Evolutionary conservation across 1,140 invertebrate species (phyloP).

Genomic region (Lepidurus couesii): DNA sequence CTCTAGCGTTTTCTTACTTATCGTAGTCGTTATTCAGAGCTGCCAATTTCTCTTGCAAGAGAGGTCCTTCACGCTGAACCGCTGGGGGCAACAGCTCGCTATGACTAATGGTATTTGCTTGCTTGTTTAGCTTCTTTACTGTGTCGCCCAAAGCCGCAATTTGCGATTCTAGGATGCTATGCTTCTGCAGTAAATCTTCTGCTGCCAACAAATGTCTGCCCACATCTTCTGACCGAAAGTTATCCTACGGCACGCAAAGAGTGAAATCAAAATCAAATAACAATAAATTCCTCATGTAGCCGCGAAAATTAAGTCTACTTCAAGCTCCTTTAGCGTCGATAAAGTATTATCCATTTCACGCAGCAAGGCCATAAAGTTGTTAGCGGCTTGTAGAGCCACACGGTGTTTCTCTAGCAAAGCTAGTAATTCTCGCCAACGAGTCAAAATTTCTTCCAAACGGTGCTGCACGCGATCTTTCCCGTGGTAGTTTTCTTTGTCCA

Average conservation of each 20-base stretch:
- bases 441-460: slow-evolving; percentile 78
- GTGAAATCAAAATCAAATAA: slow-evolving; percentile 32
- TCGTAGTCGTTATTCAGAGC: slow-evolving; percentile 65
- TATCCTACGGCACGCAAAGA: slow-evolving; percentile 49
- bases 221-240: slow-evolving; percentile 79
- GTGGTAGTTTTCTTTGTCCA: slow-evolving; percentile 87
- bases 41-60: slow-evolving; percentile 62
- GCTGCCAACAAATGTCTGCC: slow-evolving; percentile 87
- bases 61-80: slow-evolving; percentile 55
- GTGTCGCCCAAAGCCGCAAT: slow-evolving; percentile 73
- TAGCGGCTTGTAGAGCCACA: slow-evolving; percentile 65
- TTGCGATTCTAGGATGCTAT: slow-evolving; percentile 84
- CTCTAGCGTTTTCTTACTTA: slow-evolving; percentile 46
- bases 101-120: slow-evolving; percentile 46
- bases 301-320: slow-evolving; percentile 48
- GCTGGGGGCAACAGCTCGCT: slow-evolving; percentile 47
- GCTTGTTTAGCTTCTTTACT: slow-evolving; percentile 66
- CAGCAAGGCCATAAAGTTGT: slow-evolving; percentile 73
- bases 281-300: slow-evolving; percentile 16
- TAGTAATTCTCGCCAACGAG: slow-evolving; percentile 80
- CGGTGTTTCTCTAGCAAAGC: slow-evolving; percentile 80
- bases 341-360: slow-evolving; percentile 87
- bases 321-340: slow-evolving; percentile 71
- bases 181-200: slow-evolving; percentile 88
- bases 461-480: slow-evolving; percentile 72